Conservation (phyloP, 1,140 invertebrate species). For the Lepidurus arcticus region DNA sequence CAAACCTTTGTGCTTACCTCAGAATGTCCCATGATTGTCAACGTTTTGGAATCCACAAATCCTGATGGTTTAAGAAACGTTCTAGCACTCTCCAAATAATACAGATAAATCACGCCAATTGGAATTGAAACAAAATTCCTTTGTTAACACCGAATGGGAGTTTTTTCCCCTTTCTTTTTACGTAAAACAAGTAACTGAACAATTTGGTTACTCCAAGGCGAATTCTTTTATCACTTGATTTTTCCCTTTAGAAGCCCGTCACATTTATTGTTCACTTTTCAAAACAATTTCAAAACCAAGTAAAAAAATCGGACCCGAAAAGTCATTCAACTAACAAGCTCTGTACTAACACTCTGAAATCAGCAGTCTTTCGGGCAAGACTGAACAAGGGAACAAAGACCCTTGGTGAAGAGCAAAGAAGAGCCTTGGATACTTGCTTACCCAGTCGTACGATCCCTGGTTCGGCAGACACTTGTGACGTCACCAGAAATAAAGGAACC, state of each 20-base stretch:
- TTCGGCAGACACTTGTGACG: not conserved
- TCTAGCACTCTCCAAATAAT: not conserved
- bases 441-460: not conserved
- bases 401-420: constrained; percentile 1
- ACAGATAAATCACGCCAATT: not conserved
- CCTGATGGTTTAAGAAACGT: not conserved
- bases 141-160: no score
- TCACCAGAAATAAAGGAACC: not conserved
- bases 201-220: no score
- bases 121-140: not conserved
- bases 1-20: not conserved
- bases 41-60: not conserved
- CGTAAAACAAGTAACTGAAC: no score
- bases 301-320: not conserved
- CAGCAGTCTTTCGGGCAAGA: not conserved
- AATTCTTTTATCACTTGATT: no score
- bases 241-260: no score
- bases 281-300: no score
- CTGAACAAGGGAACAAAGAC: constrained; percentile 14
- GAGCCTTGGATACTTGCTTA: not conserved
- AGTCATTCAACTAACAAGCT: not conserved
- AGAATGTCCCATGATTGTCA: not conserved
- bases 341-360: not conserved
- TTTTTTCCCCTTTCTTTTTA: no score
- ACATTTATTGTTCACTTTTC: no score